These are phyloP conservation scores for Habrosyne pyritoides DNA, from an alignment of 2,888 invertebrate species.

Conservation along the genomic window DNA sequence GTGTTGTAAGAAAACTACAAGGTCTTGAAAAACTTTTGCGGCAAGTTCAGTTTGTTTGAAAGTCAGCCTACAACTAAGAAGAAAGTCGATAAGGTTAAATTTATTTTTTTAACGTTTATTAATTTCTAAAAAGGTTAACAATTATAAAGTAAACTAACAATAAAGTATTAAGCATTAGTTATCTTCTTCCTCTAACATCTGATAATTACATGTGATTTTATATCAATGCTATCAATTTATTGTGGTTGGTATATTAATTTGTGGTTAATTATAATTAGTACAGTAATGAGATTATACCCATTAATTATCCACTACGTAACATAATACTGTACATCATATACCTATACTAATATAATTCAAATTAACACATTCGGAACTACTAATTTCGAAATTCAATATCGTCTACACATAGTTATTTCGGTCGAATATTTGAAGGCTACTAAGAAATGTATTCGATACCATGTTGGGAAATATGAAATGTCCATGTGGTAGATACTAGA, in stretches of 20 bases:
- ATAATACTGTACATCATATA: not conserved
- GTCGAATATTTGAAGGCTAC: not conserved
- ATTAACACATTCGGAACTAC: not conserved
- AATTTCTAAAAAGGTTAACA: too few species aligned
- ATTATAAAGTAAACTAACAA: too few species aligned
- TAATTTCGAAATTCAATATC: not conserved
- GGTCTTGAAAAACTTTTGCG: not conserved
- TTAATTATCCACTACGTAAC: not conserved
- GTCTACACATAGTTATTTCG: not conserved
- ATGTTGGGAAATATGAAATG: constrained; percentile 26
- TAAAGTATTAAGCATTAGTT: not conserved
- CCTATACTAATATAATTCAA: not conserved
- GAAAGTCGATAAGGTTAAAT: too few species aligned
- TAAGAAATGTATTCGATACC: constrained; percentile 14
- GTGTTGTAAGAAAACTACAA: too few species aligned
- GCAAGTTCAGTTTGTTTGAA: not conserved
- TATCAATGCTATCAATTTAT: not conserved
- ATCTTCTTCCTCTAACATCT: not conserved
- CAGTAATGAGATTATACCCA: not conserved
- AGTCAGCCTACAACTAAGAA: too few species aligned
- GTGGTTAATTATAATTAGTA: not conserved
- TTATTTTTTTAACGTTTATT: too few species aligned
- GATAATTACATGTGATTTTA: not conserved
- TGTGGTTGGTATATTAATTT: not conserved
- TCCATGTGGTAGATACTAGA: constrained; percentile 18